Evolutionary conservation across 2,797 vertebrate species (phyloP).

Genomic region (Muscicapa comitata): DNA sequence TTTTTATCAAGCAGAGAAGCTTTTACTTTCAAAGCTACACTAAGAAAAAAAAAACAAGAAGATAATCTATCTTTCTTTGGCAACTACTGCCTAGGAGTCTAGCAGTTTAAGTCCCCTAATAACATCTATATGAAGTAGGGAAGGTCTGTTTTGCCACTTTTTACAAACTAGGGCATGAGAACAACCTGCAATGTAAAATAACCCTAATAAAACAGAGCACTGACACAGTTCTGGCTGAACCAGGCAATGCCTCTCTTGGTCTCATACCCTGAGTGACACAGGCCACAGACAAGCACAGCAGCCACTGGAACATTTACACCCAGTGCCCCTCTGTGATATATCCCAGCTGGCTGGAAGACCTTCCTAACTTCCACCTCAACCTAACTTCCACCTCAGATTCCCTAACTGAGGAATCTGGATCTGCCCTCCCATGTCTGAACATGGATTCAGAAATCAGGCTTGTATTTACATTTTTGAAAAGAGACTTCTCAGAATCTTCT

Average conservation of each 20-base stretch:
- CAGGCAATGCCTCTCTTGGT: not conserved
- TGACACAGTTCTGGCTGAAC: not conserved
- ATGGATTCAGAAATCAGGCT: not conserved
- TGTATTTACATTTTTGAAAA: not conserved
- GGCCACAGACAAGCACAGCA: not conserved
- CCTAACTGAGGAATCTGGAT: not conserved
- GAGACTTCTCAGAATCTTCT: not conserved
- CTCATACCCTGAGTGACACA: not conserved
- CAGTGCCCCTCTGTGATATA: not conserved
- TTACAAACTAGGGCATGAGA: not conserved
- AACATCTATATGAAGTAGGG: not conserved
- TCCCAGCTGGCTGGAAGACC: not conserved
- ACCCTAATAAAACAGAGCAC: not conserved
- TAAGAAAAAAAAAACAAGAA: not conserved
- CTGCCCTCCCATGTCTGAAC: not conserved
- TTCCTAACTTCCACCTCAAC: not conserved
- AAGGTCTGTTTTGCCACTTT: not conserved
- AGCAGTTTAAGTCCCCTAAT: not conserved
- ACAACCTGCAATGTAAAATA: not conserved
- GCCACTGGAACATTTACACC: not conserved
- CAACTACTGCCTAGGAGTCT: not conserved
- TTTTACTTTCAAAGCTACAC: not conserved
- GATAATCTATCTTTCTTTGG: not conserved
- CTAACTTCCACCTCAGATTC: not conserved
- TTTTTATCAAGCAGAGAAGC: not conserved